Percentiles rank a stretch among this genome's conserved stretches.
These are phyloP conservation scores for Archips crataeganus DNA, from an alignment of 2,888 invertebrate genomes.

Conservation along the genomic window DNA sequence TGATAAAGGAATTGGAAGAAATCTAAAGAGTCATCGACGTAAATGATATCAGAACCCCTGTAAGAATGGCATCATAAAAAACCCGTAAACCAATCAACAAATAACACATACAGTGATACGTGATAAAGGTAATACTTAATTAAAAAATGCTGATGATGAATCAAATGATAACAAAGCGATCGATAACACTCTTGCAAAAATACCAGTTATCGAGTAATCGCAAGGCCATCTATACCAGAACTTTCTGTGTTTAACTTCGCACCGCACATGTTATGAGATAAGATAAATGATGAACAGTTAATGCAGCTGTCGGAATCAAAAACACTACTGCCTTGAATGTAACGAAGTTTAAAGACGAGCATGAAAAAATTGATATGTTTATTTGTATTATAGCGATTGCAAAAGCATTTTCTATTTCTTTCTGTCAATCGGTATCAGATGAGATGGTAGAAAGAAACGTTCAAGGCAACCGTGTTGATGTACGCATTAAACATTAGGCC, in stretches of 20 bases:
- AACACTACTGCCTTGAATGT: not conserved
- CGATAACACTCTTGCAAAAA: conserved; percentile 8
- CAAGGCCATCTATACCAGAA: conserved; percentile 23
- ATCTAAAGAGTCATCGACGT: conserved; percentile 12
- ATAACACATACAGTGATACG: conserved; percentile 22
- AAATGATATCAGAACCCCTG: conserved; percentile 2
- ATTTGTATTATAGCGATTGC: too few relatives aligned
- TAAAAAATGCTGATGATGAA: conserved; percentile 3
- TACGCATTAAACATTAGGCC: too few relatives aligned
- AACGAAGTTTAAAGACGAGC: not conserved
- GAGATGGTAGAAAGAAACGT: too few relatives aligned
- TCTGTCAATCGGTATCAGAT: too few relatives aligned
- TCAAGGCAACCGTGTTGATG: too few relatives aligned
- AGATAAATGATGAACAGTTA: not conserved
- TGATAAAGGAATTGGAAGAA: conserved; percentile 16
- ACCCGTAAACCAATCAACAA: conserved; percentile 23
- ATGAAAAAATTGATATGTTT: too few relatives aligned
- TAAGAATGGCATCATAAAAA: not conserved
- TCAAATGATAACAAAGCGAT: conserved; percentile 14
- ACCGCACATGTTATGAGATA: not conserved
- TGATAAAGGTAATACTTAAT: conserved; percentile 20
- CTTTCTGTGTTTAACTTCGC: not conserved
- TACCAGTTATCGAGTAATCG: conserved; percentile 6
- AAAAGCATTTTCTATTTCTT: not conserved
- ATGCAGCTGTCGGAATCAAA: not conserved